These are phyloP conservation scores for Platysternon megacephalum DNA, from an alignment of 2,113 vertebrate species.

Conservation along the genomic window DNA sequence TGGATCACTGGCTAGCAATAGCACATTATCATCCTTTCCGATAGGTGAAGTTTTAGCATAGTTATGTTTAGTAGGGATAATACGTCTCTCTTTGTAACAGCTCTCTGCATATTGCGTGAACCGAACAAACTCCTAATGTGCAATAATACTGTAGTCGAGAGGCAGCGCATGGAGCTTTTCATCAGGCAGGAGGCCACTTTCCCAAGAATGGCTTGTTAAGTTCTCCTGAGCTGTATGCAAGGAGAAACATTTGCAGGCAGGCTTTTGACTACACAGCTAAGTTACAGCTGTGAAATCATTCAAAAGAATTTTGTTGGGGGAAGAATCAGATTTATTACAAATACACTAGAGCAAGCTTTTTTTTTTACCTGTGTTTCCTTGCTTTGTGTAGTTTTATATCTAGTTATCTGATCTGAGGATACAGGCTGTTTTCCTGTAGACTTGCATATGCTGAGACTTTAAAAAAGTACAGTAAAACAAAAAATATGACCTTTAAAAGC, in stretches of 20 bases:
- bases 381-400: background rate
- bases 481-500: constrained; percentile 86
- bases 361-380: background rate
- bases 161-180: background rate
- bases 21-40: constrained; percentile 86
- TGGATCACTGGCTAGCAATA: constrained; percentile 86
- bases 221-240: constrained; percentile 11
- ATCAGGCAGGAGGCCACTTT: constrained; percentile 22
- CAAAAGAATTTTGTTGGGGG: constrained; percentile 33
- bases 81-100: constrained; percentile 13
- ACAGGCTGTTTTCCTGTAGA: background rate
- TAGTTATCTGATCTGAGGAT: background rate
- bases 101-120: background rate
- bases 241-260: constrained; percentile 28
- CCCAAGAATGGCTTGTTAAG: constrained; percentile 10
- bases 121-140: background rate
- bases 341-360: background rate
- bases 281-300: constrained; percentile 18
- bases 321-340: constrained; percentile 53
- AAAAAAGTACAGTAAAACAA: constrained; percentile 77
- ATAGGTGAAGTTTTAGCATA: constrained; percentile 83
- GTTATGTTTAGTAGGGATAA: constrained; percentile 80
- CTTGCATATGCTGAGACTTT: constrained; percentile 78
- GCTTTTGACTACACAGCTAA: constrained; percentile 20
- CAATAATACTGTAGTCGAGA: background rate